phyloP scores from a whole-genome alignment of 2,888 invertebrate genomes.

The Ectropis crepuscularia region DNA sequence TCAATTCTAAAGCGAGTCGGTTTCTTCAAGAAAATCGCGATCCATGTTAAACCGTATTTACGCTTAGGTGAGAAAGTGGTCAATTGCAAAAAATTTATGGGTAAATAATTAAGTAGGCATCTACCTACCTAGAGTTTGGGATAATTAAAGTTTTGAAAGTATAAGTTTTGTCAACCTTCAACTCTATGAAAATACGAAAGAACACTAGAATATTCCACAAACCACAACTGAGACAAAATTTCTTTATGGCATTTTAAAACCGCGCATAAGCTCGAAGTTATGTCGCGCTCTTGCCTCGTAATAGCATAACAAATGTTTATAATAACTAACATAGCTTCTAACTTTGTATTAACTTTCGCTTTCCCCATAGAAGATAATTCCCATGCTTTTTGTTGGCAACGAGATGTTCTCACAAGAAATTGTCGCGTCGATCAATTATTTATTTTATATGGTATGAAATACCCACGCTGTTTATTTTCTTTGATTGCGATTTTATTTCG shows the following conservation, averaged over 20 bases:
- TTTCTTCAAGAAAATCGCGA: too few species aligned
- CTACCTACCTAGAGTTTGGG: too few species aligned
- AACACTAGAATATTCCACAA: too few species aligned
- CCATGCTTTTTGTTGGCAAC: constrained; percentile 36
- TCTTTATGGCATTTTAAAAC: background rate
- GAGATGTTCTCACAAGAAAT: constrained; percentile 38
- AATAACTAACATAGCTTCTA: constrained; percentile 25
- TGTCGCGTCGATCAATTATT: constrained; percentile 32
- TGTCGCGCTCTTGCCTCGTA: constrained; percentile 13
- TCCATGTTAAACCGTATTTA: too few species aligned
- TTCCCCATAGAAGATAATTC: constrained; percentile 33
- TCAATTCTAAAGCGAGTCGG: too few species aligned
- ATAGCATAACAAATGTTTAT: constrained; percentile 29
- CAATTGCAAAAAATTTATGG: too few species aligned
- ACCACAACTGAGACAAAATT: background rate
- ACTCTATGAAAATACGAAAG: too few species aligned
- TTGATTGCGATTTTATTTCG: constrained; percentile 10
- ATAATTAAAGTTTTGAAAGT: too few species aligned
- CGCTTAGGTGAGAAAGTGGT: too few species aligned
- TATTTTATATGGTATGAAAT: constrained; percentile 23
- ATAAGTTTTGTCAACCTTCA: too few species aligned
- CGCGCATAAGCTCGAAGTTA: constrained; percentile 1
- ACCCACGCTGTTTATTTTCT: constrained; percentile 21
- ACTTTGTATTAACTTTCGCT: constrained; percentile 39
- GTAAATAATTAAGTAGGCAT: too few species aligned